Evolutionary conservation across 2,888 invertebrate species (phyloP), one percentile per base, ranked within the genome.

Genomic region (Diaphora mendica): DNA sequence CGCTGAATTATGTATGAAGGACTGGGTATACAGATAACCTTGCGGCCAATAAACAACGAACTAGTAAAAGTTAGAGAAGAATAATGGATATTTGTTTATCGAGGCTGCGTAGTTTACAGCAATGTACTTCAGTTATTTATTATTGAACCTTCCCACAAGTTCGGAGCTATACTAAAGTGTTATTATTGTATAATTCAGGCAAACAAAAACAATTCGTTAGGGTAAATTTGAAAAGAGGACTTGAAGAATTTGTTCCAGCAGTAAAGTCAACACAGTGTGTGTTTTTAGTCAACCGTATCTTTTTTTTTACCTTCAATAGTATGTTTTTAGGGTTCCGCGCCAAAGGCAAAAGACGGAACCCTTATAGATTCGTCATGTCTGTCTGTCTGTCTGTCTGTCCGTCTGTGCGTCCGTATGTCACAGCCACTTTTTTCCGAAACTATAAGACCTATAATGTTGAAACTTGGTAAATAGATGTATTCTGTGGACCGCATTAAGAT

Each of bases 1-100:
- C 78, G 67, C 85, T 91, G 91, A 91, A 91, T 91, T 81, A 91
- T 91, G 87, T 86, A 91, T 91, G 89, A 90, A 85, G 89, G 82
- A 80, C 79, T 82, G 81, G 75, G 75, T 75, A 79, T 73, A 76
- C 81, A 82, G 83, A 83, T 80, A 84, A 77, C 78, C 81, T 78
- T 71, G 80, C 74, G 77, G 81, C 75, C 78, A 80, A 84, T 84
- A 85, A 81, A 86, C 86, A 84, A 79, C 67, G 71, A 76, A 76
- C 74, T 77, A 78, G 77, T 79, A 77, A 79, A 81, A 81, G 77
- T 85, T 76, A 68, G 75, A 75, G 39, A 71, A 77, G 73, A 78
- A 80, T 79, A 77, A 82, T 76, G 73, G 74, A 76, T 79, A 82
- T 79, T 79, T 82, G 65, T 72, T 74, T 74, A 74, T 68, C 71